These are phyloP conservation scores for Melanotaenia duboulayi DNA, from an alignment of 2,113 vertebrate genomes.

Conservation along the genomic window DNA sequence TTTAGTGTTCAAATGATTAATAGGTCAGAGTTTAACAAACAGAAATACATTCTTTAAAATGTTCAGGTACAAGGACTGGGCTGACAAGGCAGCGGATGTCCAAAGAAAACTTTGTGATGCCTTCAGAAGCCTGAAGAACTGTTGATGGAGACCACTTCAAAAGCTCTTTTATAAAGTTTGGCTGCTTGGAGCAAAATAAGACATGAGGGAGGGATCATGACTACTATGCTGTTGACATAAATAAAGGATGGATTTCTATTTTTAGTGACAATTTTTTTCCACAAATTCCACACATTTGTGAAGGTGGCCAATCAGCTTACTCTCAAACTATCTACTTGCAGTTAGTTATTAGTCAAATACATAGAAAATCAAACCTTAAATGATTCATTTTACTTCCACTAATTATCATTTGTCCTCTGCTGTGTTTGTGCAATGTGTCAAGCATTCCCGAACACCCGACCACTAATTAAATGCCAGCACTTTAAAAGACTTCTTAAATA, in stretches of 20 bases:
- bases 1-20: too few relatives aligned
- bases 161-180: too few relatives aligned
- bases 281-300: neutral
- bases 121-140: too few relatives aligned
- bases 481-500: constrained; percentile 22
- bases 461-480: constrained; percentile 39
- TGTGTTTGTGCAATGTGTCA: constrained; percentile 47
- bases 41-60: too few relatives aligned
- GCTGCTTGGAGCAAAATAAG: too few relatives aligned
- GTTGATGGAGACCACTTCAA: too few relatives aligned
- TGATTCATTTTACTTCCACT: neutral
- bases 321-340: neutral
- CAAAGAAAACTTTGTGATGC: too few relatives aligned
- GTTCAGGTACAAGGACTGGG: too few relatives aligned
- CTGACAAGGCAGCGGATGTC: neutral
- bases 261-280: neutral
- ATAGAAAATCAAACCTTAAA: neutral
- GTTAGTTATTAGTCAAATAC: neutral
- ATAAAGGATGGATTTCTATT: accelerated
- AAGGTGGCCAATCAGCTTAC: neutral
- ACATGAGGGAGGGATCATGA: too few relatives aligned
- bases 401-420: constrained; percentile 45
- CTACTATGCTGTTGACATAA: too few relatives aligned
- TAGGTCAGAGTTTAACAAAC: too few relatives aligned
- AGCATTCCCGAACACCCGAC: constrained; percentile 19